Evolutionary conservation across 2,797 vertebrate species (phyloP).

Genomic region (Pangasius mekongensis): DNA sequence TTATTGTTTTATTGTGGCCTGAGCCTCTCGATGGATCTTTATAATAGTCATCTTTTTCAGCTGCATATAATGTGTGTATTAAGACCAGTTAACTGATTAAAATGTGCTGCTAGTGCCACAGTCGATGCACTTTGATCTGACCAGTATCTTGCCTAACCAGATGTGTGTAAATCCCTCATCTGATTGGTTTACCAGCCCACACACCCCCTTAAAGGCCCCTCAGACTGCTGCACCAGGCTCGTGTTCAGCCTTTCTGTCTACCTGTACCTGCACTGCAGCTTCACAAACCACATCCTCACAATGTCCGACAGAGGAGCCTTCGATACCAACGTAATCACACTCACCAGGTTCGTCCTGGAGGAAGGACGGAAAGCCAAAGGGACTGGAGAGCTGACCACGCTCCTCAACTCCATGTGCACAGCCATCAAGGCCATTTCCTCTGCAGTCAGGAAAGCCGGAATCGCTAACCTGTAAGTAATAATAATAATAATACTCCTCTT

Average conservation of each 20-base stretch:
- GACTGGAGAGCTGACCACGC: constrained; percentile 90
- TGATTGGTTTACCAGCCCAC: constrained; percentile 30
- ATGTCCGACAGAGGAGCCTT: constrained; percentile 86
- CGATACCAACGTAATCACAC: constrained; percentile 90
- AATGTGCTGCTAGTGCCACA: constrained; percentile 13
- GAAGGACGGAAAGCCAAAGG: constrained; percentile 85
- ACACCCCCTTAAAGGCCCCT: constrained; percentile 23
- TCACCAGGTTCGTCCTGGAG: constrained; percentile 92
- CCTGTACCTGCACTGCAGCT: not conserved
- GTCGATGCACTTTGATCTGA: constrained; percentile 32
- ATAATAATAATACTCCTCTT: too few relatives aligned
- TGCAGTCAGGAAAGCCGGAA: constrained; percentile 92
- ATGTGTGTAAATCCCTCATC: constrained; percentile 17
- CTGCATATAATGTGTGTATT: not conserved
- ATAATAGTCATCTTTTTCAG: not conserved
- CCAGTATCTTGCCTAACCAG: constrained; percentile 8
- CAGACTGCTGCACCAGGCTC: constrained; percentile 10
- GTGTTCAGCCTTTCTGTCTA: not conserved
- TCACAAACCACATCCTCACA: constrained; percentile 35
- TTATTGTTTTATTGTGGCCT: not conserved
- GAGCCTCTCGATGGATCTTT: not conserved
- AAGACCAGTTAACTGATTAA: not conserved
- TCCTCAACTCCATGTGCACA: constrained; percentile 89
- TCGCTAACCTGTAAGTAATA: constrained; percentile 97
- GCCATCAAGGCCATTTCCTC: constrained; percentile 92